These are phyloP conservation scores for Tridacna gigas DNA, from an alignment of 2,888 invertebrate species.

Conservation along the genomic window DNA sequence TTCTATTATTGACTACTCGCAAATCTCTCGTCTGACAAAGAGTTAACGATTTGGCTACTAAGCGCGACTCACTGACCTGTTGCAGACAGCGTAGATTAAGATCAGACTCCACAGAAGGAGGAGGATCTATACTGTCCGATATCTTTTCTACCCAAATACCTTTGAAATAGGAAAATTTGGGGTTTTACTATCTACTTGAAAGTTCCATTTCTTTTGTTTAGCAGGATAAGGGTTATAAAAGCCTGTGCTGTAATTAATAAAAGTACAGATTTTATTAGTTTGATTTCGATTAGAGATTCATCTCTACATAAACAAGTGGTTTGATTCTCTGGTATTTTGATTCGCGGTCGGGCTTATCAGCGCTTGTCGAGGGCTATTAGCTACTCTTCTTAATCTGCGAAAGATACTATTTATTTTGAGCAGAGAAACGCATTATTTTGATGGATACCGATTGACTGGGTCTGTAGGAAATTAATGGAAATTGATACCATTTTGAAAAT, in stretches of 20 bases:
- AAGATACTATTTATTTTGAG: background rate
- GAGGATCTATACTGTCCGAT: too few species aligned
- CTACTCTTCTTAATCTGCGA: background rate
- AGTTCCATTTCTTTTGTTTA: background rate
- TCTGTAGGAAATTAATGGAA: background rate
- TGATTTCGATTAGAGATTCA: conserved; percentile 19
- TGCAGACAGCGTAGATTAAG: too few species aligned
- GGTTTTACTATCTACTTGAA: too few species aligned
- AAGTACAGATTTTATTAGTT: conserved; percentile 17
- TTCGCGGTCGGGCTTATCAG: conserved; percentile 20
- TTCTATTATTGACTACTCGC: too few species aligned
- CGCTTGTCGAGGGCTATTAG: conserved; percentile 11
- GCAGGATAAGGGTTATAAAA: background rate
- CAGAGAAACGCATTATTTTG: conserved; percentile 2
- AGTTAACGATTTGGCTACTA: too few species aligned
- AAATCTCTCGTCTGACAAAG: too few species aligned
- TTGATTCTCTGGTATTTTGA: conserved; percentile 9
- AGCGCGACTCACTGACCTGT: too few species aligned
- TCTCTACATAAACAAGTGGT: conserved; percentile 25
- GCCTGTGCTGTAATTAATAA: background rate
- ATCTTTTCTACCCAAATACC: too few species aligned
- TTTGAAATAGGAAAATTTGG: too few species aligned
- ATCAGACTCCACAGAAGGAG: too few species aligned
- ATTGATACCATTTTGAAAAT: background rate
- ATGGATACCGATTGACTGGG: background rate